phyloP scores from a whole-genome alignment of 1,140 invertebrate genomes.

The Diuraphis noxia region DNA sequence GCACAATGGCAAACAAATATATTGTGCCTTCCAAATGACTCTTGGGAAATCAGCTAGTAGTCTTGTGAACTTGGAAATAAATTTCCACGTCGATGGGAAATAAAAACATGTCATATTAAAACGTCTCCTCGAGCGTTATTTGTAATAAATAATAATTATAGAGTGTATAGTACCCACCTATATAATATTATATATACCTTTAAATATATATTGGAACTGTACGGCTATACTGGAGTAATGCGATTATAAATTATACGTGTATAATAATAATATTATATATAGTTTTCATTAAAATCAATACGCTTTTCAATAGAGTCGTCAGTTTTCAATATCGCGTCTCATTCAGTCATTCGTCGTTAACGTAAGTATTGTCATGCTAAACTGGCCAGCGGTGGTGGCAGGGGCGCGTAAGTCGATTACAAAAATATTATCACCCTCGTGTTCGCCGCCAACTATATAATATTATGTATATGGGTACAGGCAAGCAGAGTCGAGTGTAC shows the following conservation, averaged over 20 bases:
- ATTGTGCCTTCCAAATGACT: not conserved
- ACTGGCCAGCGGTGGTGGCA: not conserved
- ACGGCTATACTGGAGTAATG: not conserved
- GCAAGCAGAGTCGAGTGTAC: not conserved
- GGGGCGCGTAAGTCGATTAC: not conserved
- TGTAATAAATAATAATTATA: not conserved
- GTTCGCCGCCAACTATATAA: not conserved
- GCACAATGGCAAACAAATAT: not conserved
- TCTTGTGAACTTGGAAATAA: not conserved
- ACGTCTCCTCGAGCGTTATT: not conserved
- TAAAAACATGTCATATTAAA: not conserved
- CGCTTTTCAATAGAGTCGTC: not conserved
- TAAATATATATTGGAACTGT: not conserved
- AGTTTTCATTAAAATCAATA: not conserved
- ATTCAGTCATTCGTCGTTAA: not conserved
- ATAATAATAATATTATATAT: not conserved
- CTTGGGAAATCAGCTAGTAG: not conserved
- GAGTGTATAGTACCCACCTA: not conserved
- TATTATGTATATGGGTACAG: not conserved
- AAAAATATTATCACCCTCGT: slow-evolving; percentile 8
- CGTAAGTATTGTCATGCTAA: slow-evolving; percentile 5
- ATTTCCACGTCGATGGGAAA: not conserved
- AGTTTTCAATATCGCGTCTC: slow-evolving; percentile 4
- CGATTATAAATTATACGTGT: not conserved
- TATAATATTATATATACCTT: not conserved